Percentiles rank a stretch among this genome's conserved stretches.
These are phyloP conservation scores for Ligdia adustata DNA, from an alignment of 2,888 invertebrate genomes.

Conservation along the genomic window DNA sequence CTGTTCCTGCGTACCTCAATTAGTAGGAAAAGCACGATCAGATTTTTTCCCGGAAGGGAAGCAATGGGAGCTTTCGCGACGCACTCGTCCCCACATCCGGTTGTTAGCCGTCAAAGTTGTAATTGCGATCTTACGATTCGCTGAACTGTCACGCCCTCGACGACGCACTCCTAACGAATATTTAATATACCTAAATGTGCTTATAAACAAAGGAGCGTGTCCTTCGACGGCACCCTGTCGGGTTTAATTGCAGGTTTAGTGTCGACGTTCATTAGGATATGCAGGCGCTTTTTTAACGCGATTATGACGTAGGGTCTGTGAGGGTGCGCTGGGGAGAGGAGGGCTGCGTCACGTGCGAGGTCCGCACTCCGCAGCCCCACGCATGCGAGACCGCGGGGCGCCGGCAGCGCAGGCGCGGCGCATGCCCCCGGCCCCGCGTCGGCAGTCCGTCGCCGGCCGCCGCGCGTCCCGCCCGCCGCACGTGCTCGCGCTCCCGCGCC, in stretches of 20 bases:
- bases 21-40: conserved; percentile 56
- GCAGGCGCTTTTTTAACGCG: conserved; percentile 80
- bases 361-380: conserved; percentile 83
- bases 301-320: conserved; percentile 76
- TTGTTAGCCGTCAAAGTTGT: conserved; percentile 63
- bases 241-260: conserved; percentile 78
- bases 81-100: conserved; percentile 48
- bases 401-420: conserved; percentile 74
- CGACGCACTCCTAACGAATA: conserved; percentile 64
- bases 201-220: conserved; percentile 62
- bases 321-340: conserved; percentile 77
- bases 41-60: conserved; percentile 61
- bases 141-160: conserved; percentile 66
- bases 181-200: conserved; percentile 68
- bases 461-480: conserved; percentile 61
- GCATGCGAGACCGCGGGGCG: conserved; percentile 83
- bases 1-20: conserved; percentile 57
- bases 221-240: conserved; percentile 58
- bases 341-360: conserved; percentile 83
- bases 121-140: conserved; percentile 73
- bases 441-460: conserved; percentile 83
- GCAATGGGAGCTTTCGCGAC: conserved; percentile 59
- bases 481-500: conserved; percentile 46
- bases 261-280: conserved; percentile 78
- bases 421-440: conserved; percentile 79